Evolutionary conservation across 2,113 vertebrate species (phyloP).

Genomic region (Toxotes chatareus): DNA sequence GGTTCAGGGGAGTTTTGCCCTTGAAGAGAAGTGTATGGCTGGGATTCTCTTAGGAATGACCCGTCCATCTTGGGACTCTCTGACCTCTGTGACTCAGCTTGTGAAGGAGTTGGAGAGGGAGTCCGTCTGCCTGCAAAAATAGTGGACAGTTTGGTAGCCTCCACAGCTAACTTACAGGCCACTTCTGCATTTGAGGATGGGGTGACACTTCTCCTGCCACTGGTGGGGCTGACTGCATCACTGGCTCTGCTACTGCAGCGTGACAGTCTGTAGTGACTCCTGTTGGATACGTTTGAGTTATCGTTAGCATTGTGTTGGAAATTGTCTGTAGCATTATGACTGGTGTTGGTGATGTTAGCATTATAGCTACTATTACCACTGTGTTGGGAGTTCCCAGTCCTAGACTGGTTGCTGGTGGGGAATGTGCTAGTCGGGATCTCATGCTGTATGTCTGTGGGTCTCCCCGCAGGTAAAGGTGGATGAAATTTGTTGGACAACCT

Average conservation of each 20-base stretch:
- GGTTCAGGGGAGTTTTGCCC: slow-evolving; percentile 24
- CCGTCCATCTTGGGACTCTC: slow-evolving; percentile 60
- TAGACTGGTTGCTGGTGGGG: slow-evolving; percentile 22
- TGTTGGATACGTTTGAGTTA: slow-evolving; percentile 37
- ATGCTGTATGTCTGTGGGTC: slow-evolving; percentile 78
- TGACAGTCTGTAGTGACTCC: slow-evolving; percentile 40
- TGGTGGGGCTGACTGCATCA: slow-evolving; percentile 28
- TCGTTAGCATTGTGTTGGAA: slow-evolving; percentile 18
- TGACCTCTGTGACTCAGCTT: slow-evolving; percentile 52
- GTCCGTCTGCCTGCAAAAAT: slow-evolving; percentile 61
- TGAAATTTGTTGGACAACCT: slow-evolving; percentile 59
- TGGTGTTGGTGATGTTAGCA: slow-evolving; percentile 4
- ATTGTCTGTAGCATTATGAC: neutral
- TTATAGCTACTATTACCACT: neutral
- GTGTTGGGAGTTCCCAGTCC: slow-evolving; percentile 19
- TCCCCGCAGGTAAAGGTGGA: slow-evolving; percentile 70
- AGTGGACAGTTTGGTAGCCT: slow-evolving; percentile 69
- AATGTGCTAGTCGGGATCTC: slow-evolving; percentile 40
- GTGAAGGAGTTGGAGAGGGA: slow-evolving; percentile 70
- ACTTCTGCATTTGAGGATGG: slow-evolving; percentile 64
- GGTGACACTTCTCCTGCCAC: slow-evolving; percentile 45
- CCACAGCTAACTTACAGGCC: slow-evolving; percentile 62
- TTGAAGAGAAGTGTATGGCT: slow-evolving; percentile 32
- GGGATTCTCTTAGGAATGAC: slow-evolving; percentile 39
- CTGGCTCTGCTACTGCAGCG: slow-evolving; percentile 43